Conservation (phyloP, 1,140 invertebrate genomes). For the Bemisia tabaci region DNA sequence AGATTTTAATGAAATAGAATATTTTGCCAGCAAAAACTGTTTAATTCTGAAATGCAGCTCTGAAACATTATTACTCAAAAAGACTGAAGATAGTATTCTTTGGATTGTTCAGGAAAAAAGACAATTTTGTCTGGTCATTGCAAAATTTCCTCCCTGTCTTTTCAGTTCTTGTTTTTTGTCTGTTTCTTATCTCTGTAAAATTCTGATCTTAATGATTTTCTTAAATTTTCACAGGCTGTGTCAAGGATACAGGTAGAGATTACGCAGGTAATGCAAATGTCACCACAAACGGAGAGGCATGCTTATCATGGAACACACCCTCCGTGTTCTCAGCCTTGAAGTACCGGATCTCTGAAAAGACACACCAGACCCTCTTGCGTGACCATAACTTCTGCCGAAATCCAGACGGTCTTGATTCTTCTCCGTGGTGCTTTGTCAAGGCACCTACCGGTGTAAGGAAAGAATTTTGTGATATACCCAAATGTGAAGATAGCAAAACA, state of each 20-base stretch:
- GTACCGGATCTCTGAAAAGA: conserved; percentile 25
- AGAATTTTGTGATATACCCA: conserved; percentile 43
- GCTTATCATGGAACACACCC: conserved; percentile 35
- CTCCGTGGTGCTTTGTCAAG: conserved; percentile 41
- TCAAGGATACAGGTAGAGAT: conserved; percentile 35
- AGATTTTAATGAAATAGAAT: no score
- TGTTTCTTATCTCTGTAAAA: not conserved
- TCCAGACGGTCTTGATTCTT: conserved; percentile 34
- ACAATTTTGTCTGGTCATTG: no score
- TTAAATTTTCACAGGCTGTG: conserved; percentile 32
- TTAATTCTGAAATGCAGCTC: no score
- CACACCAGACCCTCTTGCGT: conserved; percentile 27
- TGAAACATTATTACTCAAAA: no score
- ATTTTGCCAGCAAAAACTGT: no score
- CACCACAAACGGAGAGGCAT: conserved; percentile 33
- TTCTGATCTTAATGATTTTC: conserved; percentile 8
- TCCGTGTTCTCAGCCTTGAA: conserved; percentile 29
- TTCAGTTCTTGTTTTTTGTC: not conserved
- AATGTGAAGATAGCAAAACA: no score
- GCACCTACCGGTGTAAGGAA: conserved; percentile 24
- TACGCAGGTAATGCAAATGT: conserved; percentile 39
- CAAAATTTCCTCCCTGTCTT: no score
- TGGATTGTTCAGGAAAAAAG: not conserved
- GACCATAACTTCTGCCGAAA: conserved; percentile 42
- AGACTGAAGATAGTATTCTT: no score